These are phyloP conservation scores for Bovichtus variegatus DNA, from an alignment of 2,797 vertebrate species.

Conservation along the genomic window DNA sequence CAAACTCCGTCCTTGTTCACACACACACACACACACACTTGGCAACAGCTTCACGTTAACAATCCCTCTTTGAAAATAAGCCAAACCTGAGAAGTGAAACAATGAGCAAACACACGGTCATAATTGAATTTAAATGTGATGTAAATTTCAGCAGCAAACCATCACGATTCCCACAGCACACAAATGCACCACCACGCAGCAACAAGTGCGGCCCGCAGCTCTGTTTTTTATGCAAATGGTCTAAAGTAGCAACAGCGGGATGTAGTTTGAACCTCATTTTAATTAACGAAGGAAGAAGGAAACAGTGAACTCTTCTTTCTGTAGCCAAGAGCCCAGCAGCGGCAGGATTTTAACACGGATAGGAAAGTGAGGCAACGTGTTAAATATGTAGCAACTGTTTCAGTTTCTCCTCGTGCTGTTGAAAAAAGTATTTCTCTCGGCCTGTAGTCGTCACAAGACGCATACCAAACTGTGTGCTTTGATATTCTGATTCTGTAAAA, in stretches of 20 bases:
- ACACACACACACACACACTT: too few relatives aligned
- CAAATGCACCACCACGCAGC: neutral
- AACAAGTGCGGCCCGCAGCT: constrained; percentile 1
- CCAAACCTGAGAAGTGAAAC: neutral
- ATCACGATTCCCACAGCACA: neutral
- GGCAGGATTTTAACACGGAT: neutral
- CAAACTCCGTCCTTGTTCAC: too few relatives aligned
- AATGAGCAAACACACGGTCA: neutral
- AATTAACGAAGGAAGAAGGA: neutral
- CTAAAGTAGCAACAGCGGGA: neutral
- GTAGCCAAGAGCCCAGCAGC: constrained; percentile 2
- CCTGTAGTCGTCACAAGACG: too few relatives aligned
- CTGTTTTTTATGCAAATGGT: neutral
- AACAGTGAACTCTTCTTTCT: neutral
- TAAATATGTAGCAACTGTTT: neutral
- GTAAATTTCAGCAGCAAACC: neutral
- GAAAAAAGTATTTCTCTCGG: neutral
- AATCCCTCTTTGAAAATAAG: neutral
- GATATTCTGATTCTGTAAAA: too few relatives aligned
- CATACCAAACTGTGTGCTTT: too few relatives aligned
- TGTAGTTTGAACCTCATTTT: neutral
- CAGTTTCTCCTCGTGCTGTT: neutral
- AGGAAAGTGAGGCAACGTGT: neutral
- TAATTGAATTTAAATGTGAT: neutral
- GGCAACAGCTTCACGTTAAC: neutral